These are phyloP conservation scores for Heptranchias perlo DNA, from an alignment of 2,113 vertebrate genomes.

Conservation along the genomic window DNA sequence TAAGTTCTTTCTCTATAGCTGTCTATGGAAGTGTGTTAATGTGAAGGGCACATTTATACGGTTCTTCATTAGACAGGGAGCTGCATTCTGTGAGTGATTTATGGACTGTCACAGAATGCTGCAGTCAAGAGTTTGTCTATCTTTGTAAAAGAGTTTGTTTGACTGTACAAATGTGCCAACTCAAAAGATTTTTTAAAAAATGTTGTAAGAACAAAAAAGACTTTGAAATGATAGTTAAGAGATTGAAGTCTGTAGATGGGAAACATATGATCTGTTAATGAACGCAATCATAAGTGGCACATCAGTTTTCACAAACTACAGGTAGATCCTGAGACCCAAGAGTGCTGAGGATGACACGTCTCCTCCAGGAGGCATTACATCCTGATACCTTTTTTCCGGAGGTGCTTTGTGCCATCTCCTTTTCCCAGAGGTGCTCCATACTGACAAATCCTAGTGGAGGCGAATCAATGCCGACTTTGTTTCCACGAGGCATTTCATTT, in stretches of 20 bases:
- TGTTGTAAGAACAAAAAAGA: background rate
- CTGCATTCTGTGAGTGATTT: background rate
- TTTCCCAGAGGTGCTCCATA: background rate
- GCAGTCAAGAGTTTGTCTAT: slow-evolving; percentile 1
- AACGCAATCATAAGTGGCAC: background rate
- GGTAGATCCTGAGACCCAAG: background rate
- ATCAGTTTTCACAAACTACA: background rate
- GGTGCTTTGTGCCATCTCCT: background rate
- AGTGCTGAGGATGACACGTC: background rate
- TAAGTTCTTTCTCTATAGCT: background rate
- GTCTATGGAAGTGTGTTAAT: background rate
- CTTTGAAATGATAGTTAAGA: background rate
- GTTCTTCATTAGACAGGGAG: background rate
- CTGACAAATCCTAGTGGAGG: background rate
- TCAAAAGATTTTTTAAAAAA: background rate
- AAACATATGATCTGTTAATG: background rate
- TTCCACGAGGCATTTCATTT: background rate
- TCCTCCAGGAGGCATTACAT: background rate
- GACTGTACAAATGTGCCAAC: background rate
- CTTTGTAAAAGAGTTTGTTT: slow-evolving; percentile 5
- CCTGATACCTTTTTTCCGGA: background rate
- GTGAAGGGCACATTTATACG: background rate
- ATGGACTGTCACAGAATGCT: background rate
- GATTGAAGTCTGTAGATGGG: background rate
- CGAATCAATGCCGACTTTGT: background rate